Percentiles rank a stretch among this genome's conserved stretches.
phyloP scores from a whole-genome alignment of 2,113 vertebrate genomes.

The Struthidea cinerea region DNA sequence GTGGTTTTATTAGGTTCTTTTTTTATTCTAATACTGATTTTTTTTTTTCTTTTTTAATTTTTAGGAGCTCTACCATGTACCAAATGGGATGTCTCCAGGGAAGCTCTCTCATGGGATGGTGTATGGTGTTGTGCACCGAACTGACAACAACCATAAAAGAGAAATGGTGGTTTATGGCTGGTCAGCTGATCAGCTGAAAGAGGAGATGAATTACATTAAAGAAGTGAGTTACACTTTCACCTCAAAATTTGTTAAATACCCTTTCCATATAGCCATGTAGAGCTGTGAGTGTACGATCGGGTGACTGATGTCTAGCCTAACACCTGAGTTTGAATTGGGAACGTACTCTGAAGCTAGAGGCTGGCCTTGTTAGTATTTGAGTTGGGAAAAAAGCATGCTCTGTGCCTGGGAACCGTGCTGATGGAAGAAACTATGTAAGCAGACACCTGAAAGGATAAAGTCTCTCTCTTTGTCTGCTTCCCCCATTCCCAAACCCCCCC shows the following conservation, averaged over 20 bases:
- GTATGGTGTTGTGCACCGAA: conserved; percentile 85
- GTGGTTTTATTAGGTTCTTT: not conserved
- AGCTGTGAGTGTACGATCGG: not conserved
- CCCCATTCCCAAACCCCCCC: not conserved
- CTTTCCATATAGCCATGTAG: not conserved
- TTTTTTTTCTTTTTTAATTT: not conserved
- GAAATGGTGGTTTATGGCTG: conserved; percentile 93
- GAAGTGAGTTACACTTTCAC: conserved; percentile 78
- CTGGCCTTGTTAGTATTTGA: not conserved
- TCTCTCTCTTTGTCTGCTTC: not conserved
- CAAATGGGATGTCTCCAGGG: conserved; percentile 77
- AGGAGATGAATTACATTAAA: conserved; percentile 96
- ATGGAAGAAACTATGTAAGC: not conserved
- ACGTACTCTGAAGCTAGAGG: not conserved
- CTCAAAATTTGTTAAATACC: not conserved
- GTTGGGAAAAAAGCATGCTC: not conserved
- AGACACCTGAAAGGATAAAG: not conserved
- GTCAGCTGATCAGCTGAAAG: conserved; percentile 88
- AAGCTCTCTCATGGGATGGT: conserved; percentile 80
- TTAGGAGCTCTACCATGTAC: conserved; percentile 75
- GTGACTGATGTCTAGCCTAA: not conserved
- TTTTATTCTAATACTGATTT: not conserved
- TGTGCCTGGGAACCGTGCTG: not conserved
- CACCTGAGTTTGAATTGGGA: not conserved
- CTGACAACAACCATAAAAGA: conserved; percentile 81